phyloP scores from a whole-genome alignment of 2,797 vertebrate species.

The Alfaro cultratus region DNA sequence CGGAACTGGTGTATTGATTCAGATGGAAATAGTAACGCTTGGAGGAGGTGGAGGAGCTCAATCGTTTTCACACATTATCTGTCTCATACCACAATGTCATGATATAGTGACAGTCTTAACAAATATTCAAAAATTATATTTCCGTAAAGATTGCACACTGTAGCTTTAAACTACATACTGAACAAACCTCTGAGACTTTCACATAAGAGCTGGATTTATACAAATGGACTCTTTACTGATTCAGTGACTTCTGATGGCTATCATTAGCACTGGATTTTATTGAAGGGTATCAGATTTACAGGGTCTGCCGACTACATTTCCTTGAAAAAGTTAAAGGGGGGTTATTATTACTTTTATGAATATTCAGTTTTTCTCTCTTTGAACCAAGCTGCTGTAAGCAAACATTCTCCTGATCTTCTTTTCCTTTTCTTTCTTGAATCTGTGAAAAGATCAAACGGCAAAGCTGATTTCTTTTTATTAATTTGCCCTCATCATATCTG shows the following conservation, averaged over 20 bases:
- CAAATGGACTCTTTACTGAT: neutral
- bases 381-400: slow-evolving; percentile 9
- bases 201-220: neutral
- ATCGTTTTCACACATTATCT: no score
- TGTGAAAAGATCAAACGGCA: slow-evolving; percentile 18
- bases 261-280: neutral
- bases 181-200: neutral
- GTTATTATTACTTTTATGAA: neutral
- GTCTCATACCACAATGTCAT: no score
- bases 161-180: no score
- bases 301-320: neutral
- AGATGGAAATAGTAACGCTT: no score
- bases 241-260: neutral
- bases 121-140: no score
- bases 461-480: slow-evolving; percentile 23
- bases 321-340: neutral
- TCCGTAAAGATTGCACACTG: no score
- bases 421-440: neutral
- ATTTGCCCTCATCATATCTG: slow-evolving; percentile 50
- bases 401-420: neutral
- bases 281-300: neutral
- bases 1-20: no score
- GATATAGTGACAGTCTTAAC: no score
- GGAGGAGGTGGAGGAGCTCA: no score
- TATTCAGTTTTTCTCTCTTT: neutral